These are phyloP conservation scores for Odontocolon sp. DNA, from an alignment of 2,888 invertebrate species.

Conservation along the genomic window DNA sequence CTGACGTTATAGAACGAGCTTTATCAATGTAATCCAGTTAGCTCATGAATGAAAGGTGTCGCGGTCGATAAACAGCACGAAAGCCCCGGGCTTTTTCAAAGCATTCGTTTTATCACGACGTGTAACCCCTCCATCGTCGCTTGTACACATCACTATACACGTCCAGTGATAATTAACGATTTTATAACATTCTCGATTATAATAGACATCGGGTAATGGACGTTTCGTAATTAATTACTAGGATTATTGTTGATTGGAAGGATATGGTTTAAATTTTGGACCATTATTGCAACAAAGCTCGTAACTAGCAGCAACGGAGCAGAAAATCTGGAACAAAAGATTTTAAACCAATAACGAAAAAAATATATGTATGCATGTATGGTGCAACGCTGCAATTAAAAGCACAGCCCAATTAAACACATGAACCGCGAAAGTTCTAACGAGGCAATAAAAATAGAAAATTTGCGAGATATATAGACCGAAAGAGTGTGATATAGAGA, in stretches of 20 bases:
- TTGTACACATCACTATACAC: background rate
- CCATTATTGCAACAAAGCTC: slow-evolving; percentile 14
- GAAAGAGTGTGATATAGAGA: background rate
- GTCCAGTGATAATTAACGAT: slow-evolving; percentile 50
- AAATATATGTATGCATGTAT: too few relatives aligned
- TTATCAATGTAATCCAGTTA: slow-evolving; percentile 67
- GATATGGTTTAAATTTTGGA: slow-evolving; percentile 11
- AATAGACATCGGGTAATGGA: slow-evolving; percentile 26
- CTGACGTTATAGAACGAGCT: background rate
- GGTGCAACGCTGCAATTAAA: background rate
- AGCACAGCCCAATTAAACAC: slow-evolving; percentile 28
- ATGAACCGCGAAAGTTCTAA: slow-evolving; percentile 27
- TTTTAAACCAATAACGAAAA: slow-evolving; percentile 11
- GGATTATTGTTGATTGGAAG: slow-evolving; percentile 17
- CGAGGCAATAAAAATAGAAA: slow-evolving; percentile 19
- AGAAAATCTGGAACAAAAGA: slow-evolving; percentile 15
- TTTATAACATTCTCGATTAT: slow-evolving; percentile 29
- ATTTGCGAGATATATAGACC: background rate
- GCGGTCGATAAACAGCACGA: slow-evolving; percentile 68
- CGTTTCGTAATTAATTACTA: slow-evolving; percentile 12
- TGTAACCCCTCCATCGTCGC: slow-evolving; percentile 49
- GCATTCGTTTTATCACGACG: slow-evolving; percentile 62
- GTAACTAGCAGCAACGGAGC: background rate
- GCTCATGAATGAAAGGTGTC: slow-evolving; percentile 65
- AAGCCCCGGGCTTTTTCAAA: slow-evolving; percentile 61